phyloP scores from a whole-genome alignment of 1,140 invertebrate species.

The Camponotus pennsylvanicus region DNA sequence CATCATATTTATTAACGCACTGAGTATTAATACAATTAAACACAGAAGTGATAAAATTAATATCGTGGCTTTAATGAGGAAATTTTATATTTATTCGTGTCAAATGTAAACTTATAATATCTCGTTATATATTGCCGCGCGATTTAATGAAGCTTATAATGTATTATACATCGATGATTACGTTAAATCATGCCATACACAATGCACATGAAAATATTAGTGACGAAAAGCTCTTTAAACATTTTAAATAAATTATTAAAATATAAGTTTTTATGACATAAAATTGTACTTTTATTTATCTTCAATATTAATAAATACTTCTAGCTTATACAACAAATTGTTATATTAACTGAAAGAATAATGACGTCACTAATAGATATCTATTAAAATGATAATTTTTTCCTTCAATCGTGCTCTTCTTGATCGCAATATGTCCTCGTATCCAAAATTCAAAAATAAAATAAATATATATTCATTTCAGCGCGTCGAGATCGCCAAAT shows the following conservation, averaged over 20 bases:
- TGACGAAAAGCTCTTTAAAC: neutral
- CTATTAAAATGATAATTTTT: constrained; percentile 5
- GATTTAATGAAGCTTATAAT: constrained; percentile 38
- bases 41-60: constrained; percentile 25
- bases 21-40: constrained; percentile 39
- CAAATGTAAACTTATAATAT: constrained; percentile 38
- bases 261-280: neutral
- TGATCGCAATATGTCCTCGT: constrained; percentile 29
- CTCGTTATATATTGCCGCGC: constrained; percentile 5
- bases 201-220: constrained; percentile 4
- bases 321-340: neutral
- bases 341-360: neutral
- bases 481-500: constrained; percentile 11
- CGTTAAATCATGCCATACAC: constrained; percentile 7
- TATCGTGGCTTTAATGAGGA: constrained; percentile 31
- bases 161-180: neutral
- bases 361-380: neutral
- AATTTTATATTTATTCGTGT: constrained; percentile 47
- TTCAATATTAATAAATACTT: neutral
- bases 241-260: neutral
- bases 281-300: constrained; percentile 3
- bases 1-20: constrained; percentile 21
- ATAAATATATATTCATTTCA: neutral
- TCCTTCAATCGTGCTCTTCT: neutral
- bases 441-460: constrained; percentile 13